A percentile compares a stretch with the other conserved stretches of the same genome.
Conservation (phyloP, 1,140 invertebrate genomes). For the Hyphantria cunea region DNA sequence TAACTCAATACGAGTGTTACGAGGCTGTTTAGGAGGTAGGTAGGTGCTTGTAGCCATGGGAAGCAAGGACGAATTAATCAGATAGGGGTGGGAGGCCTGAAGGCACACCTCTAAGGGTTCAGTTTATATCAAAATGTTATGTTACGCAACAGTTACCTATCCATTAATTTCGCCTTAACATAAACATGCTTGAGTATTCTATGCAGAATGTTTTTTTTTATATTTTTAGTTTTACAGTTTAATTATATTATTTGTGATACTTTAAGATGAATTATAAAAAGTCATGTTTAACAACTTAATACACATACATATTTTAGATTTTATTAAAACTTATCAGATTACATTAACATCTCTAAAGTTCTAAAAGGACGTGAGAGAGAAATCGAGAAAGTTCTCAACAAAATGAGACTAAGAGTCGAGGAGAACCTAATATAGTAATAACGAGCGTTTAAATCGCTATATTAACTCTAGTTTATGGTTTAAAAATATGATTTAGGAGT, state of each 20-base stretch:
- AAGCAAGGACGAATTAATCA: conserved; percentile 6
- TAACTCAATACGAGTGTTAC: conserved; percentile 4
- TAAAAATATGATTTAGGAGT: conserved; percentile 1
- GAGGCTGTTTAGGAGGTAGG: conserved; percentile 7
- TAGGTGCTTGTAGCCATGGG: conserved; percentile 8
- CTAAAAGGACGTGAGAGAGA: conserved; percentile 22
- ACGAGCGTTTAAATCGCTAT: conserved; percentile 7
- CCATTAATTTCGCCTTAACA: too few species aligned
- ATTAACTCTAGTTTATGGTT: conserved; percentile 15
- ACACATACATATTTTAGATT: too few species aligned
- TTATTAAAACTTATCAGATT: too few species aligned
- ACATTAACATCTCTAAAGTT: not conserved
- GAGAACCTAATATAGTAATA: conserved; percentile 5
- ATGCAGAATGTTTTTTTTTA: too few species aligned
- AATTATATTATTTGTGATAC: too few species aligned
- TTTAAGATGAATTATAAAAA: too few species aligned
- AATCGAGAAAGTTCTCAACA: conserved; percentile 25
- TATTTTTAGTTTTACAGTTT: too few species aligned
- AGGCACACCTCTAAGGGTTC: conserved; percentile 15
- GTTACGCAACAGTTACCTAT: conserved; percentile 11
- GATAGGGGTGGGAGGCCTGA: conserved; percentile 9
- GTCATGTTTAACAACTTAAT: too few species aligned
- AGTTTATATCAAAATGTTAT: conserved; percentile 12
- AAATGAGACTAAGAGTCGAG: not conserved
- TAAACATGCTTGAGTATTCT: too few species aligned